phyloP scores from a whole-genome alignment of 2,797 vertebrate species.

The Remorina albescens region DNA sequence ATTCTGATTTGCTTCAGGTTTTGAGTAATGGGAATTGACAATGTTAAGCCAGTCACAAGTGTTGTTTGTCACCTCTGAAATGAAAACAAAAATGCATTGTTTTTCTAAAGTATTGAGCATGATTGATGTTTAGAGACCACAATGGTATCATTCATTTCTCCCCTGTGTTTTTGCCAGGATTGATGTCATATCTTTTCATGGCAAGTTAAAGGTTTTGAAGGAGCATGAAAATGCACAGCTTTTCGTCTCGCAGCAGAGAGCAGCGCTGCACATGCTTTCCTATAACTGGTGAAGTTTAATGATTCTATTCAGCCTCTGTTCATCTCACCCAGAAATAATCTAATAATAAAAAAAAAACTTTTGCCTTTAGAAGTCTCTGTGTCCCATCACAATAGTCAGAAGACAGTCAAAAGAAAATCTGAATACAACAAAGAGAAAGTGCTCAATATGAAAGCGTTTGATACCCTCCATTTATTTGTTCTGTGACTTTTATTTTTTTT shows the following conservation, averaged over 20 bases:
- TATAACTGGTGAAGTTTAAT: slow-evolving; percentile 91
- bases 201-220: slow-evolving; percentile 93
- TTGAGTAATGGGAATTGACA: slow-evolving; percentile 99
- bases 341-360: slow-evolving; percentile 92
- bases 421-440: slow-evolving; percentile 82
- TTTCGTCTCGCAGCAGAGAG: slow-evolving; percentile 88
- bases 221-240: slow-evolving; percentile 87
- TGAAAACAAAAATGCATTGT: slow-evolving; percentile 99
- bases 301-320: slow-evolving; percentile 88
- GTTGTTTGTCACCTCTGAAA: slow-evolving; percentile 99
- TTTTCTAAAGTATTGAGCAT: slow-evolving; percentile 90
- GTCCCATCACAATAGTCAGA: slow-evolving; percentile 83
- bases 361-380: slow-evolving; percentile 82
- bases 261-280: slow-evolving; percentile 82
- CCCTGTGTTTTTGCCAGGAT: slow-evolving; percentile 93
- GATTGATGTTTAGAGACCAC: slow-evolving; percentile 96
- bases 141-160: slow-evolving; percentile 97
- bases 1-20: slow-evolving; percentile 98
- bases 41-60: slow-evolving; percentile 97
- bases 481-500: slow-evolving; percentile 60
- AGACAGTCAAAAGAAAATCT: slow-evolving; percentile 82
- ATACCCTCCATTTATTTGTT: slow-evolving; percentile 79
- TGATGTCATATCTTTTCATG: slow-evolving; percentile 99
- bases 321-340: slow-evolving; percentile 92
- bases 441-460: slow-evolving; percentile 82